Percentiles rank a stretch among this genome's conserved stretches.
phyloP scores from a whole-genome alignment of 2,113 vertebrate genomes.

The Hiodon tergisus region DNA sequence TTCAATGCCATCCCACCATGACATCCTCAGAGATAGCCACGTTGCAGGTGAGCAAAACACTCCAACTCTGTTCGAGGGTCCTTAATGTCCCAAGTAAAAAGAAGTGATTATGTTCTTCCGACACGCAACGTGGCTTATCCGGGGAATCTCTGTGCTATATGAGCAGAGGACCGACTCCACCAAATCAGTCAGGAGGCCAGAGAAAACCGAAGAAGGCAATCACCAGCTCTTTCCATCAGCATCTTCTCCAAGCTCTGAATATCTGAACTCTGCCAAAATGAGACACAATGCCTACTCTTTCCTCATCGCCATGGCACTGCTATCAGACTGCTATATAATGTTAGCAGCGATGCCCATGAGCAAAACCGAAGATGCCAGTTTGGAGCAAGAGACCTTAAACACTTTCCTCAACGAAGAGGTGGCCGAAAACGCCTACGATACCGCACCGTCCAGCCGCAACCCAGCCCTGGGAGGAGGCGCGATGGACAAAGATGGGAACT shows the following conservation, averaged over 20 bases:
- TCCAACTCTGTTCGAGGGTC: slow-evolving; percentile 40
- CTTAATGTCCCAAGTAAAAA: slow-evolving; percentile 22
- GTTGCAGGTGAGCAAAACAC: slow-evolving; percentile 38
- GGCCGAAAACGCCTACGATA: slow-evolving; percentile 27
- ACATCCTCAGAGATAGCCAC: slow-evolving; percentile 18
- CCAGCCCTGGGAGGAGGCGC: slow-evolving; percentile 19
- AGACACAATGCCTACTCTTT: slow-evolving; percentile 42
- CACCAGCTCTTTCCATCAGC: neutral
- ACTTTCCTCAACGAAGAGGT: slow-evolving; percentile 43
- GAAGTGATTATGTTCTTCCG: slow-evolving; percentile 17
- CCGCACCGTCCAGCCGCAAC: neutral
- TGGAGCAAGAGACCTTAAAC: slow-evolving; percentile 48
- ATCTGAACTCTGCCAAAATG: slow-evolving; percentile 47
- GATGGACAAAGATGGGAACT: neutral
- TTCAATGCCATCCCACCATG: slow-evolving; percentile 44
- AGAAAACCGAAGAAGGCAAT: slow-evolving; percentile 23
- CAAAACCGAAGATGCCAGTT: slow-evolving; percentile 42
- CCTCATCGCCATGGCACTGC: slow-evolving; percentile 45
- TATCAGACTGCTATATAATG: slow-evolving; percentile 39
- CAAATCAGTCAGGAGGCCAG: slow-evolving; percentile 37
- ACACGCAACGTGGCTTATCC: slow-evolving; percentile 33
- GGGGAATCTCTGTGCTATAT: slow-evolving; percentile 42
- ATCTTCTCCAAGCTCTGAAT: slow-evolving; percentile 1
- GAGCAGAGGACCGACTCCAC: slow-evolving; percentile 25
- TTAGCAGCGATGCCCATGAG: slow-evolving; percentile 37